A percentile compares a stretch with the other conserved stretches of the same genome.
Conservation (phyloP, 2,888 invertebrate genomes). For the Cryptosula pallasiana region DNA sequence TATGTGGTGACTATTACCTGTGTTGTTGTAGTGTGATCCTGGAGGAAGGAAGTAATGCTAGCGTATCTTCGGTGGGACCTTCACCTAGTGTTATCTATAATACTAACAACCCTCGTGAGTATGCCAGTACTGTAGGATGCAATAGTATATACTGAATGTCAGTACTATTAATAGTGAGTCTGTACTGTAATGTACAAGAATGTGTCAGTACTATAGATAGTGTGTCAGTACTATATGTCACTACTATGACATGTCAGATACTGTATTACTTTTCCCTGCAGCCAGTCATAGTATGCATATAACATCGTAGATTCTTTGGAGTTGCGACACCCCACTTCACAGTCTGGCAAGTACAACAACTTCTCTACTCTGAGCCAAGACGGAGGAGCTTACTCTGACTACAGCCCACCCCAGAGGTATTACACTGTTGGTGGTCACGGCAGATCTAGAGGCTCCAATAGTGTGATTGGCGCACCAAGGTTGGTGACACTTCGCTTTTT, state of each 20-base stretch:
- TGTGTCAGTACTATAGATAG: too few species aligned
- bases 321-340: neutral
- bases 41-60: constrained; percentile 18
- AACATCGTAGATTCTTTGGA: neutral
- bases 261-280: too few species aligned
- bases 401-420: neutral
- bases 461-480: constrained; percentile 5
- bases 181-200: too few species aligned
- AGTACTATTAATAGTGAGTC: too few species aligned
- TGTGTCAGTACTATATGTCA: too few species aligned
- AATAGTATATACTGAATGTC: too few species aligned
- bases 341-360: neutral
- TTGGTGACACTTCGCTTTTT: too few species aligned
- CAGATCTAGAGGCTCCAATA: neutral
- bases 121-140: too few species aligned
- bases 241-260: too few species aligned
- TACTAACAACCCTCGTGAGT: neutral
- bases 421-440: constrained; percentile 12
- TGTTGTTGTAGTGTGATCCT: constrained; percentile 6
- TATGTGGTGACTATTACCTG: too few species aligned
- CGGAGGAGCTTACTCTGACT: neutral
- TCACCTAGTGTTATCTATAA: constrained; percentile 9
- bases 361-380: neutral
- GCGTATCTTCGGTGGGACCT: neutral
- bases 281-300: too few species aligned